phyloP scores from a whole-genome alignment of 2,797 vertebrate species.

The Anguilla obscura region DNA sequence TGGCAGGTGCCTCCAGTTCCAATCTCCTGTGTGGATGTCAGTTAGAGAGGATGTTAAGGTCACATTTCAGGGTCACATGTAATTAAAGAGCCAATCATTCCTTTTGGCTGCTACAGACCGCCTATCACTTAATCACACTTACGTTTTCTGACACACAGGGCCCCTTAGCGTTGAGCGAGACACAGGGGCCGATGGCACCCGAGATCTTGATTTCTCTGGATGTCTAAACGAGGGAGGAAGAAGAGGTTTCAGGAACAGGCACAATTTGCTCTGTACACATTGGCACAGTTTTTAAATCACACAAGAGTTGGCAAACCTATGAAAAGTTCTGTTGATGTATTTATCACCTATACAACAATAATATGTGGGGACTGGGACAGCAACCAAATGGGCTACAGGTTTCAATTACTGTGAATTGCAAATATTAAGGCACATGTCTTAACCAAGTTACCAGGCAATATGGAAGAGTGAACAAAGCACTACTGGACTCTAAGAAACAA shows the following conservation, averaged over 20 bases:
- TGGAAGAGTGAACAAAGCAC: background rate
- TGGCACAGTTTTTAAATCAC: background rate
- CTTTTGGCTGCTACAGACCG: background rate
- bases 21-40: slow-evolving; percentile 80
- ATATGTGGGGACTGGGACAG: background rate
- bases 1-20: slow-evolving; percentile 94
- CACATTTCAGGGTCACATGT: no score
- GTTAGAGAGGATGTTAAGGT: slow-evolving; percentile 14
- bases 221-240: slow-evolving; percentile 72
- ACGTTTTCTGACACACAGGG: slow-evolving; percentile 97
- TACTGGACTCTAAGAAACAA: background rate
- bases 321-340: background rate
- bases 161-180: slow-evolving; percentile 91
- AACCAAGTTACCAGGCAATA: background rate
- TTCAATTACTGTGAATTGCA: background rate
- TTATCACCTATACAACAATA: background rate
- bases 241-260: background rate
- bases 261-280: background rate
- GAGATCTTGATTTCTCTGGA: slow-evolving; percentile 97
- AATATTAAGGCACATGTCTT: no score
- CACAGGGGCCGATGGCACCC: slow-evolving; percentile 93
- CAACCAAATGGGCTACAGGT: background rate
- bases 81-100: background rate
- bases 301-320: background rate
- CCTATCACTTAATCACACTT: slow-evolving; percentile 53